phyloP scores from a whole-genome alignment of 2,113 vertebrate species.

The Cephalopholis sonnerati region DNA sequence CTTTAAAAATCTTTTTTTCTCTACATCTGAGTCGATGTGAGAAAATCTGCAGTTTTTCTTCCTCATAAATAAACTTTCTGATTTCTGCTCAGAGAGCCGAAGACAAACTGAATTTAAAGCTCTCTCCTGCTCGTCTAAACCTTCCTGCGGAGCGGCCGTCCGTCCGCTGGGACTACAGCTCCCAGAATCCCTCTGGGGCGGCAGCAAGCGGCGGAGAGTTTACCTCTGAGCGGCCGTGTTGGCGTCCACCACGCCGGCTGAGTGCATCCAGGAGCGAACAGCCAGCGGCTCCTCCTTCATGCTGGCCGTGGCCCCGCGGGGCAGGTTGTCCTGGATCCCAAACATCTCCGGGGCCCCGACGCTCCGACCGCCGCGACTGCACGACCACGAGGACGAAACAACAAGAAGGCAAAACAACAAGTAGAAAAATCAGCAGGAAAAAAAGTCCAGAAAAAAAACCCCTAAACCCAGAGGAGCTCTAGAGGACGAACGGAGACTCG shows the following conservation, averaged over 20 bases:
- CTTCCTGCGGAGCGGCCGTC: not conserved
- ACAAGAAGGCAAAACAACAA: too few species aligned
- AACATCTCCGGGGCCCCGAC: slow-evolving; percentile 64
- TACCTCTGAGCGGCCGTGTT: slow-evolving; percentile 80
- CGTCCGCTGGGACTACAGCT: slow-evolving; percentile 60
- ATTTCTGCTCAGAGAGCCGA: too few species aligned
- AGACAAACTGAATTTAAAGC: too few species aligned
- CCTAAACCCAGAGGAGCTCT: too few species aligned
- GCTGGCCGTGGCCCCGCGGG: slow-evolving; percentile 66
- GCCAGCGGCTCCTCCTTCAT: slow-evolving; percentile 80
- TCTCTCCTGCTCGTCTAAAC: not conserved
- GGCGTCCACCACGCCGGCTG: slow-evolving; percentile 73
- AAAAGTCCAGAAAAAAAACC: too few species aligned
- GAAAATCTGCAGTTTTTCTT: too few species aligned
- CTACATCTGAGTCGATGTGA: too few species aligned
- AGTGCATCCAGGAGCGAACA: slow-evolving; percentile 78
- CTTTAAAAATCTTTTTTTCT: too few species aligned
- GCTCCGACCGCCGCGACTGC: not conserved
- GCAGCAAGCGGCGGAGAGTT: slow-evolving; percentile 2
- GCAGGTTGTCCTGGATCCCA: slow-evolving; percentile 71
- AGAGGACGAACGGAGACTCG: too few species aligned
- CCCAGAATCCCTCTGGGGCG: slow-evolving; percentile 62
- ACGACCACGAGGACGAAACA: not conserved
- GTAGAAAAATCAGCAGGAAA: too few species aligned
- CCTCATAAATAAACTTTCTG: too few species aligned